Percentiles rank a stretch among this genome's conserved stretches.
Conservation (phyloP, 2,888 invertebrate genomes). For the Epistrophe grossulariae region DNA sequence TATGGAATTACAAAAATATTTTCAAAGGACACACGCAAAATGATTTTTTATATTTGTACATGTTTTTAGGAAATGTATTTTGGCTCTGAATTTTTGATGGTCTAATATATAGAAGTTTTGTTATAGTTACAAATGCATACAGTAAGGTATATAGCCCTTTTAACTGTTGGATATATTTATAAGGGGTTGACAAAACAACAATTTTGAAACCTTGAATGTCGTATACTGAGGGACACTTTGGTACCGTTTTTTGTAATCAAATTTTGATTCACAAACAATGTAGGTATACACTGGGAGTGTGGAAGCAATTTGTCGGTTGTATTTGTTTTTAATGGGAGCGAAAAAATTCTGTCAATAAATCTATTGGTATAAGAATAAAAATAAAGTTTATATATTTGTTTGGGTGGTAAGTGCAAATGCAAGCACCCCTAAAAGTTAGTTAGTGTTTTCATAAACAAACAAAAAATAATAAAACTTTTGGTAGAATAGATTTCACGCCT, state of each 20-base stretch:
- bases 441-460: no score
- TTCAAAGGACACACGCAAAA: slow-evolving; percentile 30
- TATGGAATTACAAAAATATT: slow-evolving; percentile 36
- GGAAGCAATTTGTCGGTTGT: slow-evolving; percentile 4
- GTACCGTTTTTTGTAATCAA: slow-evolving; percentile 17
- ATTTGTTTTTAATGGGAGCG: slow-evolving; percentile 3
- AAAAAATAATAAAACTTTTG: no score
- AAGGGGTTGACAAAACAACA: not conserved
- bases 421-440: no score
- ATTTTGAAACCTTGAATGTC: not conserved
- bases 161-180: not conserved
- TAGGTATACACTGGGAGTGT: no score
- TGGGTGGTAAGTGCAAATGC: no score
- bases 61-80: not conserved
- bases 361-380: not conserved
- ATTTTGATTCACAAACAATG: slow-evolving; percentile 1
- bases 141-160: not conserved
- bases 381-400: not conserved
- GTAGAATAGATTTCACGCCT: no score
- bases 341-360: not conserved
- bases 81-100: slow-evolving; percentile 5
- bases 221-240: not conserved
- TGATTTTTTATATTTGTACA: not conserved
- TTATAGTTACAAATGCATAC: not conserved
- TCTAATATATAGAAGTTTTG: slow-evolving; percentile 9